These are phyloP conservation scores for Athetis lepigone DNA, from an alignment of 2,888 invertebrate genomes.

Conservation along the genomic window DNA sequence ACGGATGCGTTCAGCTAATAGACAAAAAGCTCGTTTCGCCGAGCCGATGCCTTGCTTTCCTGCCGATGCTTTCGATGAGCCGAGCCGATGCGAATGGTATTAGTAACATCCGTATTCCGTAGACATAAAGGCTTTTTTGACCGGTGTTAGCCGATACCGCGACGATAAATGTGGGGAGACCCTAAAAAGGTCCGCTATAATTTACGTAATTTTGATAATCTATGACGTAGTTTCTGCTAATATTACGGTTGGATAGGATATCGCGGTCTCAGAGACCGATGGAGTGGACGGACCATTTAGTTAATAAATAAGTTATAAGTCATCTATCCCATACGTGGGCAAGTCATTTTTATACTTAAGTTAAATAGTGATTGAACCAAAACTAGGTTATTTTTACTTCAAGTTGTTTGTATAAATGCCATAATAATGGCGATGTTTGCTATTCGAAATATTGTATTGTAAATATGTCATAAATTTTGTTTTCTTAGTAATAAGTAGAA, in stretches of 20 bases:
- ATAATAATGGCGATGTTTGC: neutral
- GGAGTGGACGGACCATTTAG: neutral
- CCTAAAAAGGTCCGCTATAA: neutral
- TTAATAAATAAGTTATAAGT: slow-evolving; percentile 8
- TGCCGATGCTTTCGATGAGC: too few relatives aligned
- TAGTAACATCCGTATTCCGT: too few relatives aligned
- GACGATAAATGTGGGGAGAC: too few relatives aligned
- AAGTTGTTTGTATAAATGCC: slow-evolving; percentile 11
- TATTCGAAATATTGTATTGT: slow-evolving; percentile 34
- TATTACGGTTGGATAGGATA: too few relatives aligned
- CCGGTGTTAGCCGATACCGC: too few relatives aligned
- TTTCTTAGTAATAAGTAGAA: slow-evolving; percentile 28
- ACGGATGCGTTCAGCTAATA: too few relatives aligned
- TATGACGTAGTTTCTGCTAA: neutral
- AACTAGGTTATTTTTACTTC: slow-evolving; percentile 15
- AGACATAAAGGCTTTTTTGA: too few relatives aligned
- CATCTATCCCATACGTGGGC: slow-evolving; percentile 8
- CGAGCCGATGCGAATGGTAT: too few relatives aligned
- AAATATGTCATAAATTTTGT: slow-evolving; percentile 25
- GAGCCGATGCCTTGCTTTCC: too few relatives aligned
- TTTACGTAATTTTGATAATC: neutral
- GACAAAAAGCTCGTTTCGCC: too few relatives aligned
- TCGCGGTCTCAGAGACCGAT: neutral
- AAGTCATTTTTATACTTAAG: slow-evolving; percentile 53
- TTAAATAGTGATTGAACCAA: slow-evolving; percentile 34